A percentile compares a stretch with the other conserved stretches of the same genome.
Evolutionary conservation across 2,113 vertebrate species (phyloP).

Genomic region (Myrmecobius fasciatus): DNA sequence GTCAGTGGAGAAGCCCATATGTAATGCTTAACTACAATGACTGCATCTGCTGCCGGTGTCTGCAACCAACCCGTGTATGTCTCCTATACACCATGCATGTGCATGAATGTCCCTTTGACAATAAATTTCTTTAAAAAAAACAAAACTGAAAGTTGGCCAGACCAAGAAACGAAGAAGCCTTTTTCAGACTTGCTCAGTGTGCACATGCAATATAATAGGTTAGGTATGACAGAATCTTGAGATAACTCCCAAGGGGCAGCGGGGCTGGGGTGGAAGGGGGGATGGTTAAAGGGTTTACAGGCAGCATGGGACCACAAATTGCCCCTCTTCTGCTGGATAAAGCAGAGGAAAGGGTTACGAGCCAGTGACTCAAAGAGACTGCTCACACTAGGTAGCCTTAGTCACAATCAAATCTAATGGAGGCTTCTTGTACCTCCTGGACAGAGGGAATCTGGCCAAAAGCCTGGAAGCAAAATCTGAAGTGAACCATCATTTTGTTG

Average conservation of each 20-base stretch:
- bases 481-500: slow-evolving; percentile 40
- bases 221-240: background rate
- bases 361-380: background rate
- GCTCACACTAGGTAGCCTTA: background rate
- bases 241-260: background rate
- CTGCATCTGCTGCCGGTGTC: slow-evolving; percentile 40
- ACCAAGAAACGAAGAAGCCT: slow-evolving; percentile 7
- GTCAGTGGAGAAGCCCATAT: slow-evolving; percentile 57
- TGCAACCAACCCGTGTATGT: background rate
- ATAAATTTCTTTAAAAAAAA: background rate
- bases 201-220: background rate
- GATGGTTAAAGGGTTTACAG: background rate
- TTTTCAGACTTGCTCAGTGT: background rate
- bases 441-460: background rate
- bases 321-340: background rate
- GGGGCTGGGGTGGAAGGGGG: background rate
- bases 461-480: slow-evolving; percentile 13
- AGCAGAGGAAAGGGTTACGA: too few relatives aligned
- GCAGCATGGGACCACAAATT: background rate
- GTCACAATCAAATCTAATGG: background rate
- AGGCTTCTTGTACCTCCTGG: slow-evolving; percentile 33
- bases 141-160: background rate
- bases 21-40: background rate
- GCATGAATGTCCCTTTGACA: background rate
- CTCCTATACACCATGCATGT: background rate